A percentile compares a stretch with the other conserved stretches of the same genome.
These are phyloP conservation scores for Tiliacea aurago DNA, from an alignment of 2,888 invertebrate species.

Conservation along the genomic window DNA sequence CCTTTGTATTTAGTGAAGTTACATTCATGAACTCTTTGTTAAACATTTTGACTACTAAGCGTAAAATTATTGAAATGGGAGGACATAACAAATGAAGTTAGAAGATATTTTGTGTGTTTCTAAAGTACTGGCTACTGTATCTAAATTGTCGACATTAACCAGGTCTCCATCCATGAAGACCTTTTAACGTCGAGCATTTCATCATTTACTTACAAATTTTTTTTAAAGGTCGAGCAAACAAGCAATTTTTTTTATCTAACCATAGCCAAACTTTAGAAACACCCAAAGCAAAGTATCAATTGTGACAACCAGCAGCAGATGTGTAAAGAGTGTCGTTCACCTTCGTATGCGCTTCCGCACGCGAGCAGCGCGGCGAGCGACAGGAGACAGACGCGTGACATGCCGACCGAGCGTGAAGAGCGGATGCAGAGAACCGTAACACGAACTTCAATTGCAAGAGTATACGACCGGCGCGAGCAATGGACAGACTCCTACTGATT, in stretches of 20 bases:
- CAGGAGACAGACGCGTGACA: constrained; percentile 73
- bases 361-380: constrained; percentile 71
- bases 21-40: constrained; percentile 79
- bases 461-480: constrained; percentile 32
- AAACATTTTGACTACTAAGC: constrained; percentile 72
- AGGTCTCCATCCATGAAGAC: not conserved
- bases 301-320: constrained; percentile 68
- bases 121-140: constrained; percentile 36
- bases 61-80: constrained; percentile 68
- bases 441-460: constrained; percentile 9
- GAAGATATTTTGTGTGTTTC: constrained; percentile 65
- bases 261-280: constrained; percentile 64
- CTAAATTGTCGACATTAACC: not conserved
- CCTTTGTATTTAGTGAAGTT: constrained; percentile 42
- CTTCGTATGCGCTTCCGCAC: constrained; percentile 75
- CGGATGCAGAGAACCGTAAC: constrained; percentile 10
- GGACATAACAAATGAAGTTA: constrained; percentile 75
- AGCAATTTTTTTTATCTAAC: not conserved
- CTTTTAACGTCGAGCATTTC: too few relatives aligned
- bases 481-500: constrained; percentile 49
- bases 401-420: constrained; percentile 48
- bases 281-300: constrained; percentile 67
- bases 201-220: constrained; percentile 1
- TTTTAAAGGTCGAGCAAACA: not conserved
- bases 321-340: constrained; percentile 72